Evolutionary conservation across 2,797 vertebrate genomes (phyloP).

Genomic region (Cuculus canorus): DNA sequence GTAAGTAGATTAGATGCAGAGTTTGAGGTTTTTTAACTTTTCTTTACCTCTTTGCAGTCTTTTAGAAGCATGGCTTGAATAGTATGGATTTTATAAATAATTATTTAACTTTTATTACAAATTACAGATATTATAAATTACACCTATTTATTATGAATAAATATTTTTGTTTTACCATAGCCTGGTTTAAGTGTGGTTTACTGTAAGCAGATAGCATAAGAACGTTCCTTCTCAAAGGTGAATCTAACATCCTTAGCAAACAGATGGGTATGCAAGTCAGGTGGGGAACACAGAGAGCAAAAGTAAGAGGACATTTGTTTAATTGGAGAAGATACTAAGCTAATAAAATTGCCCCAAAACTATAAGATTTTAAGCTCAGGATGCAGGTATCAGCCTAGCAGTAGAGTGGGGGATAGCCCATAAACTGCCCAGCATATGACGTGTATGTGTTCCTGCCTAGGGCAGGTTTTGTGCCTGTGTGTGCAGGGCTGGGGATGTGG

Average conservation of each 20-base stretch:
- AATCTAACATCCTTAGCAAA: background rate
- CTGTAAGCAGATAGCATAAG: background rate
- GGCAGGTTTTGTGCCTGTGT: background rate
- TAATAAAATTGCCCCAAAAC: background rate
- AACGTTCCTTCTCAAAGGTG: background rate
- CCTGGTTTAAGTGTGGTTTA: background rate
- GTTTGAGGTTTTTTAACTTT: background rate
- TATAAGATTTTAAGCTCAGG: background rate
- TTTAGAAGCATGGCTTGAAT: background rate
- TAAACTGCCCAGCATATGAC: background rate
- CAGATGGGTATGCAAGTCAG: background rate
- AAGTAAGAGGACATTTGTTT: background rate
- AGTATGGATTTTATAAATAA: background rate
- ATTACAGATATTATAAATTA: background rate
- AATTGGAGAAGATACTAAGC: background rate
- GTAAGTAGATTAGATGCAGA: background rate
- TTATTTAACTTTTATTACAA: background rate
- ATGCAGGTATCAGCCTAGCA: background rate
- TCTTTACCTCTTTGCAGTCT: background rate
- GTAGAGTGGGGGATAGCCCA: background rate
- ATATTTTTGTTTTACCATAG: background rate
- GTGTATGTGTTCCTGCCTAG: accelerated
- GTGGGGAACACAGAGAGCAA: background rate
- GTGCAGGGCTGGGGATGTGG: background rate
- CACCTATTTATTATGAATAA: background rate